These are phyloP conservation scores for Oscheius sp. DNA, from an alignment of 2,888 invertebrate species.

Conservation along the genomic window DNA sequence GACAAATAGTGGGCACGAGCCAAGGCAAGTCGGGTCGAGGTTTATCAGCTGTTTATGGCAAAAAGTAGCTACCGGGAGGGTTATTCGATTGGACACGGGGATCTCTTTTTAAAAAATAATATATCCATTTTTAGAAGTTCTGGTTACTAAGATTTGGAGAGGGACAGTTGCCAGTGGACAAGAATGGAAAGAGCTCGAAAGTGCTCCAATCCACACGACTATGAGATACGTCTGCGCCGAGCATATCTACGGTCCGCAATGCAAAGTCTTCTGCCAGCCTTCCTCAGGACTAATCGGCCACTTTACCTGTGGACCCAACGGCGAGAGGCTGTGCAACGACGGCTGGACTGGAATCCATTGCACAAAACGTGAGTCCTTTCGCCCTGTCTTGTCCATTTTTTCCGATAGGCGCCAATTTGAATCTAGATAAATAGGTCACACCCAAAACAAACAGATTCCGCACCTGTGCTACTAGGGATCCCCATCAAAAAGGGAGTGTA, in stretches of 20 bases:
- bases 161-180: conserved; percentile 24
- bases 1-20: conserved; percentile 24
- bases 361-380: conserved; percentile 22
- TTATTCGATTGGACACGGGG: background rate
- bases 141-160: background rate
- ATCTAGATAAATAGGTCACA: conserved; percentile 29
- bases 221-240: conserved; percentile 20
- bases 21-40: conserved; percentile 11
- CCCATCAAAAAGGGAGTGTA: background rate
- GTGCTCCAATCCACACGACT: background rate
- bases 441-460: conserved; percentile 23
- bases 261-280: conserved; percentile 15
- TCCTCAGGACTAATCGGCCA: conserved; percentile 22
- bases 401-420: background rate
- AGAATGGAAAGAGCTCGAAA: background rate
- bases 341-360: conserved; percentile 34
- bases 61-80: conserved; percentile 26
- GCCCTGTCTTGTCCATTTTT: background rate
- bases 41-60: conserved; percentile 29
- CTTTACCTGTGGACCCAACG: conserved; percentile 19
- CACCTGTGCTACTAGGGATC: conserved; percentile 8
- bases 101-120: too few relatives aligned
- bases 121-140: conserved; percentile 8
- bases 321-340: conserved; percentile 20
- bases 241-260: conserved; percentile 27